A percentile compares a stretch with the other conserved stretches of the same genome.
These are phyloP conservation scores for Andrena dorsata DNA, from an alignment of 2,888 invertebrate genomes.

Conservation along the genomic window DNA sequence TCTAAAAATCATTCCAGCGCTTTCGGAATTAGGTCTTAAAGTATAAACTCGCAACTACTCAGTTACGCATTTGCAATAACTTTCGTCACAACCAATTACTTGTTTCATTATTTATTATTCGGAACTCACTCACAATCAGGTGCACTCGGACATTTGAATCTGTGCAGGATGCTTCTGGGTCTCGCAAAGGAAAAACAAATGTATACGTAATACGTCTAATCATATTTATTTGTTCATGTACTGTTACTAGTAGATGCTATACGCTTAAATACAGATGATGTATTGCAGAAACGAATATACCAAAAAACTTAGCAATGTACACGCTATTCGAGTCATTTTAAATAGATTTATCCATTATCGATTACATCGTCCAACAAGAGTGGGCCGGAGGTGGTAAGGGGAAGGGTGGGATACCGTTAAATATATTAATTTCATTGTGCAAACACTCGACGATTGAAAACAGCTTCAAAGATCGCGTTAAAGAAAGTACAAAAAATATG, in stretches of 20 bases:
- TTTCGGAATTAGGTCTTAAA: too few relatives aligned
- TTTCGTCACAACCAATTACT: too few relatives aligned
- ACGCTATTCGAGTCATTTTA: conserved; percentile 80
- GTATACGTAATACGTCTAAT: conserved; percentile 76
- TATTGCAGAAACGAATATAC: conserved; percentile 83
- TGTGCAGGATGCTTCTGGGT: too few relatives aligned
- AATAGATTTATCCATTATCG: conserved; percentile 78
- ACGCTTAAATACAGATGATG: conserved; percentile 84
- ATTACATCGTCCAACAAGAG: conserved; percentile 78
- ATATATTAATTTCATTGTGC: conserved; percentile 82
- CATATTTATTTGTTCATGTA: conserved; percentile 83
- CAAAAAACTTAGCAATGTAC: conserved; percentile 83
- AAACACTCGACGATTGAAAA: conserved; percentile 73
- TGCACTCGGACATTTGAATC: too few relatives aligned
- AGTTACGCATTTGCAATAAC: too few relatives aligned
- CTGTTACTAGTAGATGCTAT: conserved; percentile 81
- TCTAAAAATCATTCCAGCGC: too few relatives aligned
- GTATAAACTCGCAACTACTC: too few relatives aligned
- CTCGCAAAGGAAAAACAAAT: neutral
- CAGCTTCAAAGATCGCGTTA: conserved; percentile 57
- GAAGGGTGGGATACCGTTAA: conserved; percentile 54
- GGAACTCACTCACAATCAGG: too few relatives aligned
- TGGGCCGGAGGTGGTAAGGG: conserved; percentile 39
- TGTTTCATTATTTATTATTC: too few relatives aligned
- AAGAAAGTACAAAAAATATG: conserved; percentile 63